Evolutionary conservation across 2,797 vertebrate species (phyloP).

Genomic region (Etheostoma perlongum): DNA sequence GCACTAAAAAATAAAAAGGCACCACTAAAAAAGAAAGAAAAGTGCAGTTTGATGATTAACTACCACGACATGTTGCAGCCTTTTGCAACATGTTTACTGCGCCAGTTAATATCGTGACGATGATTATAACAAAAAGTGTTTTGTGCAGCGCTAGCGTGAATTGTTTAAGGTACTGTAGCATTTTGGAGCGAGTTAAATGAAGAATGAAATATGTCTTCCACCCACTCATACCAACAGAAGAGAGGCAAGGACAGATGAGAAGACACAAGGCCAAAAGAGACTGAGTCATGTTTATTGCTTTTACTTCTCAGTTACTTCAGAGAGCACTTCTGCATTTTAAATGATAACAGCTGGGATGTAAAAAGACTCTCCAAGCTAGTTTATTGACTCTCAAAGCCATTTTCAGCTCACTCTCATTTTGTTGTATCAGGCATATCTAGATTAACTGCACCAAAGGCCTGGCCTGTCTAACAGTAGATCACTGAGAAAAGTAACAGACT

Average conservation of each 20-base stretch:
- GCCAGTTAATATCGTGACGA: no score
- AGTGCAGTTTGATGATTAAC: no score
- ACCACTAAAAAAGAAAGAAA: no score
- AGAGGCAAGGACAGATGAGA: constrained; percentile 7
- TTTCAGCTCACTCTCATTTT: neutral
- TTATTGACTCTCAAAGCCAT: constrained; percentile 32
- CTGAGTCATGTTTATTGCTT: constrained; percentile 5
- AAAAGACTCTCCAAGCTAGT: constrained; percentile 21
- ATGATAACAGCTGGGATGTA: constrained; percentile 14
- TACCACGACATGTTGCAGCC: no score
- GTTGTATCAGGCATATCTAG: neutral
- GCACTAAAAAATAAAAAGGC: no score
- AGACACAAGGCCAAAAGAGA: constrained; percentile 4
- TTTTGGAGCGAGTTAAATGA: neutral
- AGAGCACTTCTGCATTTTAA: constrained; percentile 16
- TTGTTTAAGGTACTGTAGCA: neutral
- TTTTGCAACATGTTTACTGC: no score
- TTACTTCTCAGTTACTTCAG: constrained; percentile 15
- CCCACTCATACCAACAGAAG: neutral
- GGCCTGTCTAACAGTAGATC: constrained; percentile 6
- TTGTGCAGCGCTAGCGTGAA: neutral
- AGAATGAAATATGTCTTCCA: neutral
- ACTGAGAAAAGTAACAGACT: neutral
- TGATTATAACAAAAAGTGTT: no score
- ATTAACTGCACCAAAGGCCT: constrained; percentile 4